These are phyloP conservation scores for Elysia crispata DNA, from an alignment of 2,888 invertebrate species.

Conservation along the genomic window DNA sequence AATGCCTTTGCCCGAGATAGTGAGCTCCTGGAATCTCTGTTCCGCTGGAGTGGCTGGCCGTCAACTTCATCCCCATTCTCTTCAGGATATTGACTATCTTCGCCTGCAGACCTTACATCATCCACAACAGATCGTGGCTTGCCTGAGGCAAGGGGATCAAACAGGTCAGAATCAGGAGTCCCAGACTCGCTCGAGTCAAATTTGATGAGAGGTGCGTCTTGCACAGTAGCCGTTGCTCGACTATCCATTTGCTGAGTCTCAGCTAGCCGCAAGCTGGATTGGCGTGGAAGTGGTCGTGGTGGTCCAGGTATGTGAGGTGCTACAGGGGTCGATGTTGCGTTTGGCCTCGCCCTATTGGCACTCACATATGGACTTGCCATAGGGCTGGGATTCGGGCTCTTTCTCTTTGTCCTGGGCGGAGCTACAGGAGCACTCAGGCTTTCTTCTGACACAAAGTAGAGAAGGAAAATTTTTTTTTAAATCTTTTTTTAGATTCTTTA, in stretches of 20 bases:
- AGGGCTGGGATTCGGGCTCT: background rate
- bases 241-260: background rate
- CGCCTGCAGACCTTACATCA: background rate
- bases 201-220: conserved; percentile 47
- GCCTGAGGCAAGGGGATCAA: conserved; percentile 46
- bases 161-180: conserved; percentile 44
- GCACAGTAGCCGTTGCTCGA: background rate
- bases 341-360: too few relatives aligned
- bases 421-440: conserved; percentile 23
- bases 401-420: conserved; percentile 27
- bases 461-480: too few relatives aligned
- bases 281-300: conserved; percentile 9
- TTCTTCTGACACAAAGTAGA: too few relatives aligned
- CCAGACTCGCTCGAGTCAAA: conserved; percentile 54
- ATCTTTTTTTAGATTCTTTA: too few relatives aligned
- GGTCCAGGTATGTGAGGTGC: background rate
- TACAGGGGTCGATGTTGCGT: background rate
- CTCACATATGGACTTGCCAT: background rate
- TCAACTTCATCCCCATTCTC: background rate
- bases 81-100: background rate
- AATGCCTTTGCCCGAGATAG: conserved; percentile 59
- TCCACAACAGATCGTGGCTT: background rate
- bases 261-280: background rate
- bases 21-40: conserved; percentile 42
- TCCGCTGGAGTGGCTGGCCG: conserved; percentile 33